Base-by-base conservation (phyloP, 2,888 invertebrate genomes). In the Drosophila imparisetae region DNA sequence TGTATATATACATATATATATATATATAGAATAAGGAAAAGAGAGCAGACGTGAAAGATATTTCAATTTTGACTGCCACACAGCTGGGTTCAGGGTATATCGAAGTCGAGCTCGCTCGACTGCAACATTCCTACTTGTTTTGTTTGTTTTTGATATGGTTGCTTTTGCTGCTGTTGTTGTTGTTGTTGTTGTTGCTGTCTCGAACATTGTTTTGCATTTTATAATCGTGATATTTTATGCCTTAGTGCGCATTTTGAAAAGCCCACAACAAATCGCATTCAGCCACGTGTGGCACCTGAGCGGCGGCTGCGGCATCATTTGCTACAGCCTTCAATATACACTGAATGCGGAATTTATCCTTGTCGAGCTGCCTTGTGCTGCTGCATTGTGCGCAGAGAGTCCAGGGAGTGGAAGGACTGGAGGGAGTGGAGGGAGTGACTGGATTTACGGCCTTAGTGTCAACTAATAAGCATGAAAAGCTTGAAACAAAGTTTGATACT, bases 221-320 rank as follows among this genome's bases (percentile, higher is more conserved):
- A 81, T 79, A 79, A 79, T 78, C 81, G 70, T 67, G 79, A 81
- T 79, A 79, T 81, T 79, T 79, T 79, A 77, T 79, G 79, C 79
- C 70, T 81, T 79, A 53, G 57, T 78, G 79, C 81, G 81, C 78
- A 73, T 78, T 73, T 73, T 36, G 42, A 45, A 64, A 70, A 71
- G 66, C 34, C 61, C 66, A 63, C 66, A 72, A 58, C 63, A 45
- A 65, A 73, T 73, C 74, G 79, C 63, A 77, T 52, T 59, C 75
- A 66, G 64, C 58, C 71, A 80, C 76, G 76, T 72, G 80, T 76
- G 77, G 66, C 78, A 78, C 71, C 78, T 80, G 78, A 64, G 75
- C 61, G 63, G 57, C 45, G 34, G 36, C 34, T 21, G 40, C 24
- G 61, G 54, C 64, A 60, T 52, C 69, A 69, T 59, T 69, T 63